Conservation (phyloP, 2,113 vertebrate species). For the Channa argus region DNA sequence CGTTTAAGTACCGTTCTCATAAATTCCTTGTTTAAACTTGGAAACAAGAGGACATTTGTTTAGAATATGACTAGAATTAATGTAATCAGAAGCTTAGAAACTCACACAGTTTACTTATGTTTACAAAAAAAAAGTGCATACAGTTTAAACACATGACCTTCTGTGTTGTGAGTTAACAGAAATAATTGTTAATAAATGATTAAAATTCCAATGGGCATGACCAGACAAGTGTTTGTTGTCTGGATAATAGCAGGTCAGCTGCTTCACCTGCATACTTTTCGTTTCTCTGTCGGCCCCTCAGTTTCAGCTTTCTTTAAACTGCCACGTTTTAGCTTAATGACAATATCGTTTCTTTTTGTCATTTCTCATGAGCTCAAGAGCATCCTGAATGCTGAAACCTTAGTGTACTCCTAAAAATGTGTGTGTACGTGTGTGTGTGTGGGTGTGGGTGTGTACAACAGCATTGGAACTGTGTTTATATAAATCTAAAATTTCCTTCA, state of each 20-base stretch:
- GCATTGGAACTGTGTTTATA: conserved; percentile 42
- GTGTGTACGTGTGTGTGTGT: neutral
- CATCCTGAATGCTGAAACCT: too few species aligned
- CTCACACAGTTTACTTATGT: too few species aligned
- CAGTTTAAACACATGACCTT: neutral
- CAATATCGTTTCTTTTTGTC: conserved; percentile 1
- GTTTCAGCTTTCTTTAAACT: neutral
- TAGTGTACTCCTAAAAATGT: too few species aligned
- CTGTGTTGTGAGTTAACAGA: conserved; percentile 13
- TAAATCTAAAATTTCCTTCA: neutral
- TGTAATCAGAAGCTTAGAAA: neutral
- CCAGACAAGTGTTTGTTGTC: conserved; percentile 50
- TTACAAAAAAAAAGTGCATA: neutral
- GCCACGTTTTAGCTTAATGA: rapidly evolving
- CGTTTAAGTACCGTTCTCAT: neutral
- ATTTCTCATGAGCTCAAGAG: neutral
- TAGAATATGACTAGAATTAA: neutral
- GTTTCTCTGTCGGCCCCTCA: conserved; percentile 27
- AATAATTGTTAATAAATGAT: conserved; percentile 20
- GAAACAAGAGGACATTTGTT: neutral
- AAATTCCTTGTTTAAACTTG: too few species aligned
- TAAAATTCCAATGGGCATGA: conserved; percentile 60
- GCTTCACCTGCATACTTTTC: conserved; percentile 65
- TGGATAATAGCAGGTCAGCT: conserved; percentile 50
- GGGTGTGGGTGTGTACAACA: conserved; percentile 1